These are phyloP conservation scores for Poeciliopsis gracilis DNA, from an alignment of 2,797 vertebrate species.

Conservation along the genomic window DNA sequence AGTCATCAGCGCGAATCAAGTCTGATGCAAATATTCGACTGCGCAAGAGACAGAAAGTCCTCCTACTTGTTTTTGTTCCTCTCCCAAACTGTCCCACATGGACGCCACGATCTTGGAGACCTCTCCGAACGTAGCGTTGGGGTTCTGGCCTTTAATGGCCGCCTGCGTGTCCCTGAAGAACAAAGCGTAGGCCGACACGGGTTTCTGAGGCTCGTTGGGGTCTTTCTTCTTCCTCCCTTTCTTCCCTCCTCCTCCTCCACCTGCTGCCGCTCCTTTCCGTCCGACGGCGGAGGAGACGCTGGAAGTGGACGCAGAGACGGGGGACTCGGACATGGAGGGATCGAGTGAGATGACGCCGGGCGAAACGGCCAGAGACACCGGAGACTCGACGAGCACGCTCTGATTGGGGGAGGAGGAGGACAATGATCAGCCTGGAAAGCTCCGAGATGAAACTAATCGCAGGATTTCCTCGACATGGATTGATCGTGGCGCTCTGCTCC, in stretches of 20 bases:
- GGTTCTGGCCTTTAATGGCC: slow-evolving; percentile 93
- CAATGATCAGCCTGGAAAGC: neutral
- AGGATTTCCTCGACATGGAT: neutral
- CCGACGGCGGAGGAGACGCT: slow-evolving; percentile 36
- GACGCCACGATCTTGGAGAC: slow-evolving; percentile 95
- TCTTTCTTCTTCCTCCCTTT: slow-evolving; percentile 81
- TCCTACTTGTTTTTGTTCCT: slow-evolving; percentile 92
- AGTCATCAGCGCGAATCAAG: neutral
- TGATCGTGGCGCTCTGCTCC: neutral
- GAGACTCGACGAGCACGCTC: slow-evolving; percentile 82
- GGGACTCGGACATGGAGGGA: slow-evolving; percentile 63
- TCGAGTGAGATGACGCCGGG: slow-evolving; percentile 75
- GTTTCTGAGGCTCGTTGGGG: slow-evolving; percentile 91
- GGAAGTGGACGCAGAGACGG: slow-evolving; percentile 31
- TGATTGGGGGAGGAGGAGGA: slow-evolving; percentile 30
- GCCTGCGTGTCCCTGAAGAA: slow-evolving; percentile 94
- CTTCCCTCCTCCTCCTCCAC: slow-evolving; percentile 28
- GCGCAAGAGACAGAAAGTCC: neutral
- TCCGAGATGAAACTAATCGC: neutral
- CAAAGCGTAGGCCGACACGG: slow-evolving; percentile 90
- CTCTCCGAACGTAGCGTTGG: slow-evolving; percentile 91
- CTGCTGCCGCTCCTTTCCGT: slow-evolving; percentile 49
- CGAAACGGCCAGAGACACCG: slow-evolving; percentile 75
- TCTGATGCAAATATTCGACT: neutral
- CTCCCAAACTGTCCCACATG: slow-evolving; percentile 95